phyloP scores from a whole-genome alignment of 2,797 vertebrate genomes.

The Lophius americanus region DNA sequence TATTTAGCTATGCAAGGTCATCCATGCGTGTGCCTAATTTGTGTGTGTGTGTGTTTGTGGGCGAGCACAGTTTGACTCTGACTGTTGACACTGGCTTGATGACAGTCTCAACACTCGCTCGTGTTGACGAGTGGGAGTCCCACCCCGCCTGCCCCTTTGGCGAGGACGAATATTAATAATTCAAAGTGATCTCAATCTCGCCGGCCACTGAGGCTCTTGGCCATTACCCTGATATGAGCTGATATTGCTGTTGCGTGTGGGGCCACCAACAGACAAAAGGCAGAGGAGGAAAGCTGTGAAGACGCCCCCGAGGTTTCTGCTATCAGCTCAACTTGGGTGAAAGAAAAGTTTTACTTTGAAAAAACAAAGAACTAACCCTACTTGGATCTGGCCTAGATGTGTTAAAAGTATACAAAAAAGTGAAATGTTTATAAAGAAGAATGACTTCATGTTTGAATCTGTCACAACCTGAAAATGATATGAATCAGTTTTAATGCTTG shows the following conservation, averaged over 20 bases:
- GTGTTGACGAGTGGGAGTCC: slow-evolving; percentile 51
- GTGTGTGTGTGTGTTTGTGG: slow-evolving; percentile 31
- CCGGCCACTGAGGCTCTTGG: slow-evolving; percentile 56
- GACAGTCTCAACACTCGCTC: slow-evolving; percentile 57
- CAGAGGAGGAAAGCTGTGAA: slow-evolving; percentile 46
- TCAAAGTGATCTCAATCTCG: slow-evolving; percentile 72
- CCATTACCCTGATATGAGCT: slow-evolving; percentile 68
- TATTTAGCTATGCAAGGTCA: slow-evolving; percentile 64
- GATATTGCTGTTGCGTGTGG: slow-evolving; percentile 69
- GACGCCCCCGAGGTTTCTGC: slow-evolving; percentile 55
- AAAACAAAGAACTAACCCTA: slow-evolving; percentile 16
- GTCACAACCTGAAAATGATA: slow-evolving; percentile 14
- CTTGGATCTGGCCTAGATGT: slow-evolving; percentile 11
- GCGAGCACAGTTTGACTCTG: slow-evolving; percentile 55
- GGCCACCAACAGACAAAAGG: slow-evolving; percentile 60
- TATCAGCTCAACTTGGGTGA: slow-evolving; percentile 49
- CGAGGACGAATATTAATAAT: slow-evolving; percentile 77
- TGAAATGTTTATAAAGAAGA: slow-evolving; percentile 9
- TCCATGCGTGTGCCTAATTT: slow-evolving; percentile 43
- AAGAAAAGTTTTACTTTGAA: slow-evolving; percentile 38
- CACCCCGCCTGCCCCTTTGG: slow-evolving; percentile 52
- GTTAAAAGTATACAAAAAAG: slow-evolving; percentile 20
- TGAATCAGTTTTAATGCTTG: slow-evolving; percentile 13
- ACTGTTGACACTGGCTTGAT: slow-evolving; percentile 71
- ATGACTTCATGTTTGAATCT: slow-evolving; percentile 27